A percentile compares a stretch with the other conserved stretches of the same genome.
These are phyloP conservation scores for Noctilio leporinus DNA, from an alignment of 2,113 vertebrate genomes.

Conservation along the genomic window DNA sequence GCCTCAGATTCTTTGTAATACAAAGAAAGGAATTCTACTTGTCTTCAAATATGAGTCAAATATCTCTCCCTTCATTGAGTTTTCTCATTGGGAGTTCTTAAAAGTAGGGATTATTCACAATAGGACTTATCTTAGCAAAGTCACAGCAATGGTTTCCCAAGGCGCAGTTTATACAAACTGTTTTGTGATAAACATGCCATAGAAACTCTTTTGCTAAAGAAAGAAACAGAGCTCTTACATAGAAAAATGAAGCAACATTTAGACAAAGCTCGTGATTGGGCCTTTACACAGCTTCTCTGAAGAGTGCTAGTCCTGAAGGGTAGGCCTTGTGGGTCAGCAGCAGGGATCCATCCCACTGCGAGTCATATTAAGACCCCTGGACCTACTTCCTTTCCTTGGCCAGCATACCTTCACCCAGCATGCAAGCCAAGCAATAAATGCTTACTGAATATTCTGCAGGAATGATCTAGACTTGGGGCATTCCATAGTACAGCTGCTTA, in stretches of 20 bases:
- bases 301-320: not conserved
- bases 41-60: slow-evolving; percentile 45
- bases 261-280: not conserved
- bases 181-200: slow-evolving; percentile 29
- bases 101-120: slow-evolving; percentile 45
- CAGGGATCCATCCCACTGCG: not conserved
- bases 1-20: slow-evolving; percentile 9
- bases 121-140: slow-evolving; percentile 9
- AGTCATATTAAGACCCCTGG: not conserved
- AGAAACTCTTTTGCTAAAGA: slow-evolving; percentile 50
- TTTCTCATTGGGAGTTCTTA: slow-evolving; percentile 39
- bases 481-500: not conserved
- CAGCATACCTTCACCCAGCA: not conserved
- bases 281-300: not conserved
- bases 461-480: not conserved
- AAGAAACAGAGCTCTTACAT: not conserved
- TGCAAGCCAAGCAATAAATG: not conserved
- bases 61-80: not conserved
- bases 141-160: slow-evolving; percentile 2
- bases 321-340: not conserved
- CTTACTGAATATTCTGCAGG: not conserved
- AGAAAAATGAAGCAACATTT: not conserved
- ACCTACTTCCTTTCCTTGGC: not conserved
- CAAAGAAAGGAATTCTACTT: slow-evolving; percentile 52
- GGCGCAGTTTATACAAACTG: slow-evolving; percentile 34